Evolutionary conservation across 2,797 vertebrate species (phyloP), one percentile per base, ranked within the genome.

Genomic region (Acipenser ruthenus): DNA sequence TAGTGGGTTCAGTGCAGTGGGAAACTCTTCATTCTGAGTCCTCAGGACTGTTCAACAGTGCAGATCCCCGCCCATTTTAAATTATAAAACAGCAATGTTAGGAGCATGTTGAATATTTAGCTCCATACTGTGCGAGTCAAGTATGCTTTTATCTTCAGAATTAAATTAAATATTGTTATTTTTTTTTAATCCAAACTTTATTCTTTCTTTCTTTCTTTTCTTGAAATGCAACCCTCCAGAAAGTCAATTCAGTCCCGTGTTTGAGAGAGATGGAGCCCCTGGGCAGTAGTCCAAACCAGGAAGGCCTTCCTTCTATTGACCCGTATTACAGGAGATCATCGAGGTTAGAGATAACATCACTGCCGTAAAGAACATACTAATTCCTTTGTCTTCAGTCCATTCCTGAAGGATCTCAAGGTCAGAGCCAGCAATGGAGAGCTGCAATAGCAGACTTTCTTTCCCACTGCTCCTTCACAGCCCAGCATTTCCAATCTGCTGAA

Each of bases 251-350:
- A 63, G 58, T 55, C 61, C 53, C 13, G 50, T 65, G 50, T 50
- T 70, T 56, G 63, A 49, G 48, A 65, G 56, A 37, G 23, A 37
- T 37, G 23, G 23, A 37, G 61, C 6, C 56, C 18, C 50, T 58
- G 63, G 60, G 66, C 53, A 56, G 49, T 10, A 10, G 13, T 67
- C 63, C 66, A 65, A 62, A 49, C 7, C 23, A 66, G 9, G 63
- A 56, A 49, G 52, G 13, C 23, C 59, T 18, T 11, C 49, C 4
- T 37, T 37, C 47, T 67, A 64, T 67, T 70, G 67, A 67, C 63
- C 65, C 67, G 65, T 58, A 70, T 67, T 64, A 67, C 69, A 67
- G 66, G 65, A 70, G 61, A 53, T 70, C 62, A 62, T 52, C 50
- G 61, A 67, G 61, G 65, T 67, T 51, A 52, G 50, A 67, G 68